Percentiles rank a stretch among this genome's conserved stretches.
Evolutionary conservation across 2,113 vertebrate genomes (phyloP).

Genomic region (Nematolebias whitei): DNA sequence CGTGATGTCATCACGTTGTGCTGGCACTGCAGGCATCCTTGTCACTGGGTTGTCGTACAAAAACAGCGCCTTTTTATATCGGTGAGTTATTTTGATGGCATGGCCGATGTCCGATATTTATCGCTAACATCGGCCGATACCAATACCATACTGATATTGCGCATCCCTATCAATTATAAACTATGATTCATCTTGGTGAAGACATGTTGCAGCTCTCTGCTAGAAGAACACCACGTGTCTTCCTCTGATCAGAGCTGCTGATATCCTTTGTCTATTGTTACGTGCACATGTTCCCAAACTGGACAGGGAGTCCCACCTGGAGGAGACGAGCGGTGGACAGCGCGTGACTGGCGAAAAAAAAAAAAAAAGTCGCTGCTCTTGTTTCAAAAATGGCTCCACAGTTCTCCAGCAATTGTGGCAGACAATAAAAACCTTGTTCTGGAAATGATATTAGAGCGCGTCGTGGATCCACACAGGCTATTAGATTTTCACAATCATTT

Average conservation of each 20-base stretch:
- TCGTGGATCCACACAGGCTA: constrained; percentile 54
- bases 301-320: constrained; percentile 36
- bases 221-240: constrained; percentile 18
- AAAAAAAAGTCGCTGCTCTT: constrained; percentile 5
- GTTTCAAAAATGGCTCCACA: constrained; percentile 25
- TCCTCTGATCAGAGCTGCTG: constrained; percentile 18
- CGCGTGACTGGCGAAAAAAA: constrained; percentile 15
- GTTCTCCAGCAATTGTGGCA: constrained; percentile 23
- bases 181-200: constrained; percentile 10
- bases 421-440: constrained; percentile 53
- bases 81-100: too few species aligned
- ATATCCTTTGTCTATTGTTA: constrained; percentile 8
- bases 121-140: too few species aligned
- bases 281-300: constrained; percentile 20
- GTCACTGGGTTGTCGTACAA: too few species aligned
- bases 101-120: too few species aligned
- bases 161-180: constrained; percentile 32
- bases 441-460: constrained; percentile 49
- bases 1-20: too few species aligned
- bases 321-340: constrained; percentile 12
- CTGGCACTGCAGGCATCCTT: too few species aligned
- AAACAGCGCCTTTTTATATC: too few species aligned
- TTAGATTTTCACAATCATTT: constrained; percentile 72
- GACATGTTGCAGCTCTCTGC: constrained; percentile 27
- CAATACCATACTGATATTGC: too few species aligned